A percentile compares a stretch with the other conserved stretches of the same genome.
Evolutionary conservation across 1,140 invertebrate genomes (phyloP).

Genomic region (Drosophila orosa): DNA sequence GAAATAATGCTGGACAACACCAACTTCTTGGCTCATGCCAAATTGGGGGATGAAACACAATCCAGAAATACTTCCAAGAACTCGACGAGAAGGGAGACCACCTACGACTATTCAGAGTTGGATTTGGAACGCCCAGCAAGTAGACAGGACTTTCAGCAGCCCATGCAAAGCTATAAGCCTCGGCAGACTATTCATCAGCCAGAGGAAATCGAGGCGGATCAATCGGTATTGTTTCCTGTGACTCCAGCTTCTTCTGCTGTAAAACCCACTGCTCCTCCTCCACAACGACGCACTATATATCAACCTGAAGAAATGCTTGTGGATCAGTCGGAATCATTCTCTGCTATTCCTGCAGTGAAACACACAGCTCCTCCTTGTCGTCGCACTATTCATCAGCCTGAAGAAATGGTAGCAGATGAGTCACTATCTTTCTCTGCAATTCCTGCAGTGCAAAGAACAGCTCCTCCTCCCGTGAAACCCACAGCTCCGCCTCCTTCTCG

Average conservation of each 20-base stretch:
- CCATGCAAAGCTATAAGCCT: not conserved
- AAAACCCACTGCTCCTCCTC: not conserved
- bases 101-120: conserved; percentile 44
- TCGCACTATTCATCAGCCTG: not conserved
- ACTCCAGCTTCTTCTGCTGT: no score
- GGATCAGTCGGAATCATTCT: not conserved
- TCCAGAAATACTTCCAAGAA: conserved; percentile 61
- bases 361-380: not conserved
- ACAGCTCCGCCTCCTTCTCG: not conserved
- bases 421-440: not conserved
- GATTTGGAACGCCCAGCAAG: conserved; percentile 25
- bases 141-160: not conserved
- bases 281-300: conserved; percentile 7
- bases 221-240: not conserved
- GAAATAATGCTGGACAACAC: conserved; percentile 69
- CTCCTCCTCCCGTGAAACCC: not conserved
- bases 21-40: conserved; percentile 67
- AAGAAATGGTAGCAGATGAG: conserved; percentile 9
- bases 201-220: conserved; percentile 12
- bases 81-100: conserved; percentile 52
- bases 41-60: conserved; percentile 63
- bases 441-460: no score
- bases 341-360: no score
- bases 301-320: conserved; percentile 7
- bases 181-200: not conserved